Evolutionary conservation across 1,140 invertebrate species (phyloP).

Genomic region (Vollenhovia emeryi): DNA sequence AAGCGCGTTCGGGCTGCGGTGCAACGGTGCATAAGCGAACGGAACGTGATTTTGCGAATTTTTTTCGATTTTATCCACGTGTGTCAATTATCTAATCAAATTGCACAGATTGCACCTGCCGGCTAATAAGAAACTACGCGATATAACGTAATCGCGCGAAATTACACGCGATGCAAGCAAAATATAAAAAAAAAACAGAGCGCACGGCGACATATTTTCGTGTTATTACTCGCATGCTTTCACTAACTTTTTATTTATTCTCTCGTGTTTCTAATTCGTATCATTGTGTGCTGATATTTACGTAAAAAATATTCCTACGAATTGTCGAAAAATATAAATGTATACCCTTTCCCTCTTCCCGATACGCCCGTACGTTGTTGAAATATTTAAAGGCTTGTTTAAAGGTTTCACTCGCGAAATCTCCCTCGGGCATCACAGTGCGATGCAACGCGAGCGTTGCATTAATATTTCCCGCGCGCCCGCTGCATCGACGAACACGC

Average conservation of each 20-base stretch:
- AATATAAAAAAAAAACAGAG: too few species aligned
- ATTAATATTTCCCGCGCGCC: slow-evolving; percentile 38
- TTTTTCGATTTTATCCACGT: neutral
- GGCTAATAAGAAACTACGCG: slow-evolving; percentile 1
- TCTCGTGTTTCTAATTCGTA: too few species aligned
- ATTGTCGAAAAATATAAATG: neutral
- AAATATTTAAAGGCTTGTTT: neutral
- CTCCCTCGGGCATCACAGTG: neutral
- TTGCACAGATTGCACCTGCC: neutral
- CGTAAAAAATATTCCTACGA: neutral
- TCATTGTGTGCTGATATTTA: neutral
- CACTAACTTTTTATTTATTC: neutral
- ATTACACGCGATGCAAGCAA: neutral
- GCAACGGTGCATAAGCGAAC: neutral
- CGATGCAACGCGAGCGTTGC: slow-evolving; percentile 4
- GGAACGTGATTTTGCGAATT: neutral
- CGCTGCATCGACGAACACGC: neutral
- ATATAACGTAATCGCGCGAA: neutral
- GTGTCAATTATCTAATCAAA: slow-evolving; percentile 17
- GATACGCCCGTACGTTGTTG: neutral
- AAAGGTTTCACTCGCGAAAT: neutral
- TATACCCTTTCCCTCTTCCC: neutral
- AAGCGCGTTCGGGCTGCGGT: neutral
- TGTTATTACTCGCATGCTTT: neutral
- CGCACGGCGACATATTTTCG: neutral